Base-by-base conservation (phyloP, 2,888 invertebrate genomes). In the Neocrepidodera transversa region DNA sequence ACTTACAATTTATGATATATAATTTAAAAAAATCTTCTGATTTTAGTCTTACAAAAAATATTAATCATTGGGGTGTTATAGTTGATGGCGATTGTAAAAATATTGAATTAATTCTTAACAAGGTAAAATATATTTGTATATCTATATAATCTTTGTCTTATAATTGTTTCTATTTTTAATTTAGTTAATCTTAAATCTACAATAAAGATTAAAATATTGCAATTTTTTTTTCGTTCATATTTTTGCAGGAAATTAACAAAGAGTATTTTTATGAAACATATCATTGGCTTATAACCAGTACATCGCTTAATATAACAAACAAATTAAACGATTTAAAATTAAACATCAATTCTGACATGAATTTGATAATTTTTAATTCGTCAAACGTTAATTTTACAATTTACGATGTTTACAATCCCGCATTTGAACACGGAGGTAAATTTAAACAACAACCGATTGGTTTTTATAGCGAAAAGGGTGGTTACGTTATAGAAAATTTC, bases 391-490 rank as follows among this genome's bases (percentile, higher is more conserved):
- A 58, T 13, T 79, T 72, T 62, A 59, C 70, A 10, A 73, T 85
- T 20, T 79, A 80, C 62, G 85, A 84, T 70, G 73, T 81, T 4
- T 85, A 82, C 75, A 86, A 83, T 69, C 85, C 85, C 1, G 86
- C 86, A 0, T 81, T 77, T 60, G 78, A 79, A 56, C 83, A 81
- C 60, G 81, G 83, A 20, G 86, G 87, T 1, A 73, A 72, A 58
- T 76, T 85, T 52, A 79, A 81, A 67, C 71, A 84, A 3, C 77
- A 75, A 30, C 66, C 80, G 65, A 73, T 85, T 54, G 87, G 87
- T 18, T 73, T 69, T 65, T 86, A 82, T 80, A 76, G 74, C 32
- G 62, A 80, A 70, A 60, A 62, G 30, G 56, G 58, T n/a, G 69
- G 74, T 13, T 76, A 72, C 57, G 35, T 48, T 10, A 65, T 66